Conservation (phyloP, 92 coral and sea anemone species). For the Galaxea fascicularis region DNA sequence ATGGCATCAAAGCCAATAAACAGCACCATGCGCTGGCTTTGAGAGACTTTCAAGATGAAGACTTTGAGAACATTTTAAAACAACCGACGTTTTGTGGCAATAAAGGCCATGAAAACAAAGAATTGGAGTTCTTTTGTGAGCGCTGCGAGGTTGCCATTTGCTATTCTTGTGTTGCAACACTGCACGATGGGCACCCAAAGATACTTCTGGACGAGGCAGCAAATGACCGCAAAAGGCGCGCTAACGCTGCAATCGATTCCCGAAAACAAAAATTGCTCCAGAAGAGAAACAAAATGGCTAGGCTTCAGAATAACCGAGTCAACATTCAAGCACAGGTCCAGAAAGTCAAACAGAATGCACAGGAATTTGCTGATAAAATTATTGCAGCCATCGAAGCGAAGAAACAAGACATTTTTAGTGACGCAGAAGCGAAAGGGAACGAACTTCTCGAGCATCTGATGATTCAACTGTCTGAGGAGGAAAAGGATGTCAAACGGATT, state of each 20-base stretch:
- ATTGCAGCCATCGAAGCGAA: not conserved
- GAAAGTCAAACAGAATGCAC: not conserved
- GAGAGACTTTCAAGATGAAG: conserved; percentile 22
- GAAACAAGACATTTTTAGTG: not conserved
- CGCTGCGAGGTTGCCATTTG: conserved; percentile 1
- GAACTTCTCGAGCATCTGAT: not conserved
- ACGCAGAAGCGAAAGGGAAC: not conserved
- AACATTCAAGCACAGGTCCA: not conserved
- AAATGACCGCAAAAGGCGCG: not conserved
- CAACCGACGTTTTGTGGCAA: conserved; percentile 13
- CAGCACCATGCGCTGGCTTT: conserved; percentile 19
- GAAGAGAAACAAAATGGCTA: not conserved
- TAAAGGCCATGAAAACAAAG: not conserved
- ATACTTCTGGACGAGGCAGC: not conserved
- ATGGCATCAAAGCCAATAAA: conserved; percentile 4
- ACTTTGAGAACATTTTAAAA: conserved; percentile 7
- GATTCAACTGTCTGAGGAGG: not conserved
- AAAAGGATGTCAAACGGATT: not conserved
- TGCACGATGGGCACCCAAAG: not conserved
- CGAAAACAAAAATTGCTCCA: not conserved
- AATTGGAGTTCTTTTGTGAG: conserved; percentile 18
- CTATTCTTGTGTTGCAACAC: conserved; percentile 2
- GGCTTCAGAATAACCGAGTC: not conserved
- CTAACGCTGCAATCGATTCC: not conserved
- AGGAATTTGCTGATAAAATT: not conserved